Conservation (phyloP, 2,113 vertebrate genomes). For the Bagarius yarrelli region DNA sequence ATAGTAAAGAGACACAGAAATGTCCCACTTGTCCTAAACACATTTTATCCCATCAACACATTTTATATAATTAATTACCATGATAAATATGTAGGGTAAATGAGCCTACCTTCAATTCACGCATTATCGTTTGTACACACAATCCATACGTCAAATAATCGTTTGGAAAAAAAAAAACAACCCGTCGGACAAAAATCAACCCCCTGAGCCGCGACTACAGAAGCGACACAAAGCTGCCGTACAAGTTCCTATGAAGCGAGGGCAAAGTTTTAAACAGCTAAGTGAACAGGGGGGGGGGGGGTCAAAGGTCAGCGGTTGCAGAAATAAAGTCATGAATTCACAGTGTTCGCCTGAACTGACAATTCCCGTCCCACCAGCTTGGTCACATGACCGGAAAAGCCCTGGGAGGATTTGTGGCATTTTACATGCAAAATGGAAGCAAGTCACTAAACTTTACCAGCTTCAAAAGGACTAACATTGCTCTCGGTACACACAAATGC, state of each 20-base stretch:
- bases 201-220: background rate
- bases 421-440: slow-evolving; percentile 23
- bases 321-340: slow-evolving; percentile 32
- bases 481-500: background rate
- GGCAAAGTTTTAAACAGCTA: slow-evolving; percentile 43
- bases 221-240: background rate
- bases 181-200: background rate
- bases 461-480: background rate
- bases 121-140: background rate
- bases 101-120: background rate
- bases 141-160: background rate
- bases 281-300: background rate
- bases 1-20: background rate
- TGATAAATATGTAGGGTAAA: background rate
- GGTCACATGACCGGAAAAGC: slow-evolving; percentile 48
- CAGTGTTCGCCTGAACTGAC: slow-evolving; percentile 6
- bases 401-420: slow-evolving; percentile 45
- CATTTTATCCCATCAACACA: too few species aligned
- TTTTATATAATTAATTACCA: background rate
- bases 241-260: background rate
- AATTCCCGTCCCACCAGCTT: background rate
- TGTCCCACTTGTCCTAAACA: background rate
- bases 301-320: slow-evolving; percentile 40
- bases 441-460: slow-evolving; percentile 28
- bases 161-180: background rate